Evolutionary conservation across 2,113 vertebrate species (phyloP), one percentile per base, ranked within the genome.

Genomic region (Apaloderma vittatum): DNA sequence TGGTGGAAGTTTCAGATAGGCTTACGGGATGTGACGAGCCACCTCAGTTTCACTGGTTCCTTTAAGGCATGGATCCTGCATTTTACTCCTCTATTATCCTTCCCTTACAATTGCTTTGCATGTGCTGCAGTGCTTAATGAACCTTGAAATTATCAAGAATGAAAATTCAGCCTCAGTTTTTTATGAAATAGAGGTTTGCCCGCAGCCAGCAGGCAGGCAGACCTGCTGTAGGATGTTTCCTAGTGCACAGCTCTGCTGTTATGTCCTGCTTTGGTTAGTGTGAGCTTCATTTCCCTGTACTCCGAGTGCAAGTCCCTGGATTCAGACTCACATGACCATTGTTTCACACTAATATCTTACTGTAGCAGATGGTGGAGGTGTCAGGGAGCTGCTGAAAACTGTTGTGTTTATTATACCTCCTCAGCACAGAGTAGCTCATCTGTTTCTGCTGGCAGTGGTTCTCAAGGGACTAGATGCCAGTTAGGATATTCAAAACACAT

Each of bases 381-480:
- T 90, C 72, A 71, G 86, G 75, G 88, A 94, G 78, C 92, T 94
- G 94, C 82, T 94, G 94, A 93, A 95, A 84, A 63, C 75, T 84
- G 75, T 78, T 23, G 45, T 94, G 61, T 91, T 94, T 95, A 70
- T 89, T 90, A 71, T 86, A 67, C 88, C 48, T 93, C 63, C 76
- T 77, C 48, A 71, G 88, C 34, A 43, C 49, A 93, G 88, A 73
- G 63, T 24, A 70, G 55, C 84, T 95, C 78, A 94, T 94, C 94
- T 94, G 86, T 84, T 95, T 66, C 74, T 90, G 81, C 88, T 96
- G 94, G 82, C 92, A 92, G 63, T 30, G 30, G 16, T 15, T 82
- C 92, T 67, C 72, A 43, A 77, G 86, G 78, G 92, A 86, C 49
- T 80, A 58, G 88, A 84, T 90, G 72, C 59, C 59, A 90, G 67